Conservation (phyloP, 2,888 invertebrate species). For the Bombylius major region DNA sequence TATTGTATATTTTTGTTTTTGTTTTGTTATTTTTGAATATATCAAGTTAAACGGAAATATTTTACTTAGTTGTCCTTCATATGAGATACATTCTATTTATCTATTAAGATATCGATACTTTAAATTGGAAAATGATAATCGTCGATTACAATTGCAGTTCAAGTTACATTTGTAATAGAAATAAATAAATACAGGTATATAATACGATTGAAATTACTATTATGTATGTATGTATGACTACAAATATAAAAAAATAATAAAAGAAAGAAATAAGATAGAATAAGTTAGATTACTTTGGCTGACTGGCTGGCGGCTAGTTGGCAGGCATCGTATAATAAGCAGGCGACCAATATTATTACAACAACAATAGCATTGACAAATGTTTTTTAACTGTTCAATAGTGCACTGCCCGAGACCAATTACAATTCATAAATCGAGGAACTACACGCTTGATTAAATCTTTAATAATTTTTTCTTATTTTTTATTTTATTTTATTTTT, state of each 20-base stretch:
- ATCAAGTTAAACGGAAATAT: no score
- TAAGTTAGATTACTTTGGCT: no score
- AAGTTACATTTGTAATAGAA: neutral
- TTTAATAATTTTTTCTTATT: neutral
- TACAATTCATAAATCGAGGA: conserved; percentile 6
- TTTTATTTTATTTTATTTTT: no score
- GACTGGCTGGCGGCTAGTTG: neutral
- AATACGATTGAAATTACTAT: no score
- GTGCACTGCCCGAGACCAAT: conserved; percentile 2
- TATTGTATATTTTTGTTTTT: neutral
- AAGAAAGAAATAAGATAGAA: no score
- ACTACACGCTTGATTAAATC: conserved; percentile 6
- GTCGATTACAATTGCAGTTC: neutral
- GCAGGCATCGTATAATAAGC: neutral
- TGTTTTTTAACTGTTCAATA: conserved; percentile 4
- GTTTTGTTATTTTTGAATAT: neutral
- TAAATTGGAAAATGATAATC: conserved; percentile 1
- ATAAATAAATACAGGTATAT: neutral
- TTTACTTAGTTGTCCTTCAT: neutral
- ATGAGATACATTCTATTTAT: neutral
- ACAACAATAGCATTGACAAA: conserved; percentile 6
- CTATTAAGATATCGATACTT: conserved; percentile 1
- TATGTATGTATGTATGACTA: no score
- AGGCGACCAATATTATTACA: neutral
- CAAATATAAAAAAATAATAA: no score